phyloP scores from a whole-genome alignment of 2,113 vertebrate species.

The Australoheros scitulus region DNA sequence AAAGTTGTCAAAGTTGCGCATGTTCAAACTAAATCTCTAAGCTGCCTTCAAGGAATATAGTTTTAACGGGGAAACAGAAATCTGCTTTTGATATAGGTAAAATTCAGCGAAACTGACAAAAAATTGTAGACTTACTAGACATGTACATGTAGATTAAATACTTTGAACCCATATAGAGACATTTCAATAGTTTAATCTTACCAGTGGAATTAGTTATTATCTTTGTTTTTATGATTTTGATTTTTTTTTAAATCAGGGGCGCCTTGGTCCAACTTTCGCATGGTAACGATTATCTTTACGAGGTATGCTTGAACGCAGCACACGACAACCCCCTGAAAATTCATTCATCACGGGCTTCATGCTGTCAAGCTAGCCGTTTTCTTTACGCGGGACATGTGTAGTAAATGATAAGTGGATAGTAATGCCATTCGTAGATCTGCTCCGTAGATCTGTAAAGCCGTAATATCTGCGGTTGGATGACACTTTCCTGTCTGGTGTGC shows the following conservation, averaged over 20 bases:
- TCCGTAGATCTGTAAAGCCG: neutral
- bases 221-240: neutral
- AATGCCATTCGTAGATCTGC: neutral
- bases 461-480: neutral
- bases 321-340: neutral
- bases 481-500: neutral
- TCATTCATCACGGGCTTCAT: conserved; percentile 48
- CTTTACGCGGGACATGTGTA: neutral
- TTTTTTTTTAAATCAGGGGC: neutral
- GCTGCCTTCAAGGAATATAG: neutral
- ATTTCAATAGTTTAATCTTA: neutral
- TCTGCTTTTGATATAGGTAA: neutral
- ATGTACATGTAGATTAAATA: neutral
- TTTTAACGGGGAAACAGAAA: neutral
- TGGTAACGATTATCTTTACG: neutral
- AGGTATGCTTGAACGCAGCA: conserved; percentile 14
- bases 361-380: conserved; percentile 18
- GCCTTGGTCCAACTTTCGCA: neutral
- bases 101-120: neutral
- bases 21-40: conserved; percentile 2
- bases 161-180: neutral
- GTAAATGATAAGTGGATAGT: neutral
- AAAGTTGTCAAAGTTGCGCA: neutral
- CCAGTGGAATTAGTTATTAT: neutral
- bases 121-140: neutral